Percentiles rank a stretch among this genome's conserved stretches.
phyloP scores from a whole-genome alignment of 2,888 invertebrate species.

The Plebejus argus region DNA sequence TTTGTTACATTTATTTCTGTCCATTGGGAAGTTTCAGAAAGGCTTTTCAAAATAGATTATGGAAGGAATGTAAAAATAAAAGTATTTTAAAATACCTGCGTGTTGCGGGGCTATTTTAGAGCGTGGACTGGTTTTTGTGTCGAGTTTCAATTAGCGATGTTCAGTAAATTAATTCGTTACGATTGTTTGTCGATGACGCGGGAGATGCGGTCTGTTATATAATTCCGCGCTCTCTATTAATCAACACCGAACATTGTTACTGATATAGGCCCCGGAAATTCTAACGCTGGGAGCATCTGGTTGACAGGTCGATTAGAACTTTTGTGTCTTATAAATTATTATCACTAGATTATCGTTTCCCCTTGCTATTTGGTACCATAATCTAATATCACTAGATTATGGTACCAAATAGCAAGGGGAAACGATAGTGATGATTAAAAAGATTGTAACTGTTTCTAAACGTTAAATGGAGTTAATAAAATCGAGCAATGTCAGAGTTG shows the following conservation, averaged over 20 bases:
- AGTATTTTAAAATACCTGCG: neutral
- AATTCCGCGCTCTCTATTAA: conserved; percentile 44
- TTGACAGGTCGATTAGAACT: neutral
- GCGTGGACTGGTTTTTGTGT: conserved; percentile 46
- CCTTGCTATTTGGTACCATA: neutral
- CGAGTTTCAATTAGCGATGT: conserved; percentile 49
- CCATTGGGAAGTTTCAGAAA: neutral
- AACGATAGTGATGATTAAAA: neutral
- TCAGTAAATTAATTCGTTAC: conserved; percentile 38
- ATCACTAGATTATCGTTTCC: neutral
- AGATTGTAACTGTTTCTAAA: neutral
- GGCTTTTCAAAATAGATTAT: neutral
- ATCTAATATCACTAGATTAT: neutral
- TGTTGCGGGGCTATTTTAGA: conserved; percentile 13
- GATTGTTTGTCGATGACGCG: conserved; percentile 43
- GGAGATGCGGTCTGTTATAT: conserved; percentile 43
- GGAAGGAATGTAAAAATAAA: neutral
- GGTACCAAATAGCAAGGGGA: neutral
- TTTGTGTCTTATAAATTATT: neutral
- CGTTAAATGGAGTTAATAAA: conserved; percentile 47
- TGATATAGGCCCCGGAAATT: neutral
- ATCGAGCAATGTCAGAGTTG: conserved; percentile 58
- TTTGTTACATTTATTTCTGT: neutral
- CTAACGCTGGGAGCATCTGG: neutral
- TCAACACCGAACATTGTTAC: conserved; percentile 45